Base-by-base conservation (phyloP, 1,140 invertebrate species). In the Anoplolepis gracilipes region DNA sequence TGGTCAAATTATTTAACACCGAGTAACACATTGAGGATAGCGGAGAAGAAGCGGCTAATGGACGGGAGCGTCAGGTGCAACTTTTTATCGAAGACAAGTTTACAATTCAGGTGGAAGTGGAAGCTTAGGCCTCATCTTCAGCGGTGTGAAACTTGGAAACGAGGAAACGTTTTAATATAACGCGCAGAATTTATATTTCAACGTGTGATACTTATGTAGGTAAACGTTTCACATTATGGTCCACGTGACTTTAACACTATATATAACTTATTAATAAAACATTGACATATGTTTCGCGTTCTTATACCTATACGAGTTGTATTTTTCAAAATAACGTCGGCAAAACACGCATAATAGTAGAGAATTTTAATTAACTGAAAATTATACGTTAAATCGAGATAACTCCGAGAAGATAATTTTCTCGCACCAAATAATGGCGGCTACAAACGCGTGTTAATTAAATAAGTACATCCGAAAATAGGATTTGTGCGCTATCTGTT, bases 1-100 rank as follows among this genome's bases (percentile, higher is more conserved):
- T 81, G 78, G 49, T 22, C 55, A 59, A 72, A 72, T 81, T 81
- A 81, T 81, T 72, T 81, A 81, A 81, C 65, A 30, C 42, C 67
- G 33, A 57, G 67, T 25, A 73, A 30, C 78, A 33, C 6, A 46
- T n/a, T 19, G 33, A 1, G 64, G 16, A 28, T 30, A n/a, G 36
- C 33, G 16, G n/a, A 22, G 53, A 61, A n/a, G n/a, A 30, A 30
- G 16, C 30, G 8, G 4, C 16, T 36, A 28, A 69, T 30, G 19
- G 42, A 30, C 8, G 36, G 65, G 10, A 6, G 33, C 49, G 16
- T 30, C 19, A 28, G n/a, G n/a, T 49, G 39, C 61, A 4, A 36
- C 6, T 55, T 53, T 79, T 70, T 70, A 69, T 72, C 8, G 6
- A 28, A 39, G 49, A 28, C 61, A 10, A 67, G 59, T 78, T 78